Percentiles rank a stretch among this genome's conserved stretches.
Conservation (phyloP, 1,140 invertebrate genomes). For the Saxidomus purpurata region DNA sequence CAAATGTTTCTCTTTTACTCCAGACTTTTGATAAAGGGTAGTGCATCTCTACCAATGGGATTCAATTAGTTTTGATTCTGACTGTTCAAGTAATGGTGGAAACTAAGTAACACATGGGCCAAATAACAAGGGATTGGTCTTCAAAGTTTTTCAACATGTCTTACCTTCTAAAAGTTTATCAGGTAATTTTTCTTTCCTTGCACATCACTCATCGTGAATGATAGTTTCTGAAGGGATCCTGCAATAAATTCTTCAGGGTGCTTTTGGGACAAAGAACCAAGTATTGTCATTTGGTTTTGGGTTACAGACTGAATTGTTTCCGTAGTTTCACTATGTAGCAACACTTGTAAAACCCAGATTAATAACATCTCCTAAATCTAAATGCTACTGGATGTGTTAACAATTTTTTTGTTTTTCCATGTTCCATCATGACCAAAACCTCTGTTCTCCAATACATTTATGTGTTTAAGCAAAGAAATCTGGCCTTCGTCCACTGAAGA, state of each 20-base stretch:
- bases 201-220: conserved; percentile 46
- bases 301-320: neutral
- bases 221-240: neutral
- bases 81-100: conserved; percentile 38
- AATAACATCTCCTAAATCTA: neutral
- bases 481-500: conserved; percentile 67
- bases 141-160: neutral
- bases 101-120: conserved; percentile 40
- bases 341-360: neutral
- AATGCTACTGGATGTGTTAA: conserved; percentile 53
- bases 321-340: neutral
- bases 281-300: neutral
- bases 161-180: conserved; percentile 1
- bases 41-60: neutral
- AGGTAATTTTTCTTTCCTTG: conserved; percentile 24
- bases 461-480: conserved; percentile 50
- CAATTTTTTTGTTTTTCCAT: conserved; percentile 46
- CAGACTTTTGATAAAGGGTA: neutral
- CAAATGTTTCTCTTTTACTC: neutral
- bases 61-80: neutral
- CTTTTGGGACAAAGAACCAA: neutral
- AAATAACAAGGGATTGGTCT: neutral
- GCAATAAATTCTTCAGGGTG: neutral
- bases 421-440: conserved; percentile 59
- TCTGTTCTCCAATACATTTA: conserved; percentile 6